phyloP scores from a whole-genome alignment of 2,888 invertebrate genomes.

The Lutraria lutraria region DNA sequence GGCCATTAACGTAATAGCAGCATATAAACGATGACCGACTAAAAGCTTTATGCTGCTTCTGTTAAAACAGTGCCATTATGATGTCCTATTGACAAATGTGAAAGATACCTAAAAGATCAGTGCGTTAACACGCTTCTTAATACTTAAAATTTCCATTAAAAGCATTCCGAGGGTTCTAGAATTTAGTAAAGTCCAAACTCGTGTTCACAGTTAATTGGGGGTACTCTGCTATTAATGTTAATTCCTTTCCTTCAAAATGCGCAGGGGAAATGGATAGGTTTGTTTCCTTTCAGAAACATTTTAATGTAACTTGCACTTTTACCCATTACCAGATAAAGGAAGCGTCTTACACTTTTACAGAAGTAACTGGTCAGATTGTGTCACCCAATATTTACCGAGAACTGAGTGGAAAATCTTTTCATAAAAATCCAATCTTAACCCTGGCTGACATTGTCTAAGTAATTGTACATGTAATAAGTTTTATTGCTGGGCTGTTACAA shows the following conservation, averaged over 20 bases:
- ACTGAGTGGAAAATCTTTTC: conserved; percentile 19
- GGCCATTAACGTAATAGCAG: conserved; percentile 61
- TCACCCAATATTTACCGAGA: conserved; percentile 37
- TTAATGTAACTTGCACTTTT: conserved; percentile 58
- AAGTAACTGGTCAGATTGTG: conserved; percentile 44
- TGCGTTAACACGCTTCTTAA: conserved; percentile 56
- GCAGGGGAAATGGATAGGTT: conserved; percentile 47
- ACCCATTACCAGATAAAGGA: conserved; percentile 52
- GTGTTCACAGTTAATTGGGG: conserved; percentile 67
- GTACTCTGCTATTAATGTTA: conserved; percentile 39
- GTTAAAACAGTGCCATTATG: conserved; percentile 67
- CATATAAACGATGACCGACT: conserved; percentile 63
- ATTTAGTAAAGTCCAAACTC: conserved; percentile 62
- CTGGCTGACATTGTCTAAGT: not conserved
- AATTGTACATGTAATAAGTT: not conserved
- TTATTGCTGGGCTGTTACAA: not conserved
- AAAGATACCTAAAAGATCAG: conserved; percentile 65
- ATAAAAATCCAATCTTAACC: not conserved
- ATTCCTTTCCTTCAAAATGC: conserved; percentile 41
- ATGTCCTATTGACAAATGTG: conserved; percentile 70
- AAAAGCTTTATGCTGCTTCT: conserved; percentile 71
- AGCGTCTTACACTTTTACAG: conserved; percentile 44
- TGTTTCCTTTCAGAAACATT: conserved; percentile 46
- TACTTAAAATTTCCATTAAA: conserved; percentile 68
- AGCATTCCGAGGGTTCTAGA: conserved; percentile 62